Percentiles rank a stretch among this genome's conserved stretches.
These are phyloP conservation scores for Sphecodes monilicornis DNA, from an alignment of 2,888 invertebrate species.

Conservation along the genomic window DNA sequence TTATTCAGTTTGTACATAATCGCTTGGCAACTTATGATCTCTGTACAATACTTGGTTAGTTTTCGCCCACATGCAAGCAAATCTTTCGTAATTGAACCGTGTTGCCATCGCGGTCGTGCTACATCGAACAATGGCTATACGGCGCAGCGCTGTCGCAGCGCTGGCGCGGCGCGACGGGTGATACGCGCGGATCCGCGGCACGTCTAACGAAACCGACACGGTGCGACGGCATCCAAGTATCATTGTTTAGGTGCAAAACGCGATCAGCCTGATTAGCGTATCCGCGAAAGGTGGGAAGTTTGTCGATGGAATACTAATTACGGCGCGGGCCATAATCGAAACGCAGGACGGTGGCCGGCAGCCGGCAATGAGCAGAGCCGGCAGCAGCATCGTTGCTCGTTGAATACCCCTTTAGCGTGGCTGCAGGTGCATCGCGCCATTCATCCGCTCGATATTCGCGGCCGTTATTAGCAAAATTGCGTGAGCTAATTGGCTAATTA, in stretches of 20 bases:
- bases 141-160: too few relatives aligned
- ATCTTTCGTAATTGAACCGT: too few relatives aligned
- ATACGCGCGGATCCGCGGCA: neutral
- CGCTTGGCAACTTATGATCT: too few relatives aligned
- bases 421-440: conserved; percentile 78
- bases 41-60: neutral
- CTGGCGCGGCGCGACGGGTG: too few relatives aligned
- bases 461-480: conserved; percentile 80
- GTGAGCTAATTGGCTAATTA: conserved; percentile 82
- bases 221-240: conserved; percentile 26
- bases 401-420: conserved; percentile 61
- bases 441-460: conserved; percentile 66
- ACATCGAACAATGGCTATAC: neutral
- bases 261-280: conserved; percentile 47
- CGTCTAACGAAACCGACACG: neutral
- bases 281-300: conserved; percentile 71
- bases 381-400: conserved; percentile 58
- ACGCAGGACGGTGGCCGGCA: conserved; percentile 51
- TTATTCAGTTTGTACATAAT: neutral
- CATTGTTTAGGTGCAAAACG: conserved; percentile 41
- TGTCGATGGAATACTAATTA: conserved; percentile 77
- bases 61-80: neutral
- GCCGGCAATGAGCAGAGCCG: neutral
- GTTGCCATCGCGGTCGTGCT: too few relatives aligned
- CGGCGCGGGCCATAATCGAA: conserved; percentile 73